Conservation (phyloP, 2,797 vertebrate genomes). For the Coregonus suidteri region DNA sequence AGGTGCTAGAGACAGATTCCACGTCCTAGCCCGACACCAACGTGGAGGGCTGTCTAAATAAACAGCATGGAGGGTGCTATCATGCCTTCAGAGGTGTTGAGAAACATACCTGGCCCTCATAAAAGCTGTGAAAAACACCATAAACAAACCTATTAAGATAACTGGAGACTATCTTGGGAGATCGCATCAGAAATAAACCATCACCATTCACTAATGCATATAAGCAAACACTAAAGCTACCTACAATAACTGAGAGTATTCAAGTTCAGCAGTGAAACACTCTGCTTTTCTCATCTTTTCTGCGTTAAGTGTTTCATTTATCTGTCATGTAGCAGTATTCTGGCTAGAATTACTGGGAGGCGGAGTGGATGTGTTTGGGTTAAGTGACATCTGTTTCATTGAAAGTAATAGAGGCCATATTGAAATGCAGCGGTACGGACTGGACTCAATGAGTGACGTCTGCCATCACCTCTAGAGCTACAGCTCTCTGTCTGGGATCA, state of each 20-base stretch:
- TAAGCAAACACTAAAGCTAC: neutral
- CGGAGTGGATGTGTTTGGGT: slow-evolving; percentile 5
- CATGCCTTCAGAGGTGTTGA: too few species aligned
- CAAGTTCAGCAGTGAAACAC: neutral
- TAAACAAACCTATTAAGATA: neutral
- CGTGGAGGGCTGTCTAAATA: neutral
- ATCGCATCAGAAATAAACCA: neutral
- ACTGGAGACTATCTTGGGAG: neutral
- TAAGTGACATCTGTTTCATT: neutral
- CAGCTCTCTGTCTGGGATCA: slow-evolving; percentile 48
- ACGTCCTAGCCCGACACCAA: neutral
- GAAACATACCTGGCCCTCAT: neutral
- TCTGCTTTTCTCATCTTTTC: neutral
- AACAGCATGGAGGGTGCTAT: too few species aligned
- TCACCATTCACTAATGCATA: neutral
- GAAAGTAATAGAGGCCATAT: slow-evolving; percentile 4
- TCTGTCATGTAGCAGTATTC: neutral
- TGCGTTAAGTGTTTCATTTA: neutral
- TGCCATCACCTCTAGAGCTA: slow-evolving; percentile 25
- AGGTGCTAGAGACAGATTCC: neutral
- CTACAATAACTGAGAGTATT: neutral
- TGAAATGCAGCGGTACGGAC: slow-evolving; percentile 5
- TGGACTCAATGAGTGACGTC: neutral
- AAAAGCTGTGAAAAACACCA: neutral
- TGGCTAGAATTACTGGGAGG: neutral